Conservation (phyloP, 2,888 invertebrate species). For the Pheosia tremula region DNA sequence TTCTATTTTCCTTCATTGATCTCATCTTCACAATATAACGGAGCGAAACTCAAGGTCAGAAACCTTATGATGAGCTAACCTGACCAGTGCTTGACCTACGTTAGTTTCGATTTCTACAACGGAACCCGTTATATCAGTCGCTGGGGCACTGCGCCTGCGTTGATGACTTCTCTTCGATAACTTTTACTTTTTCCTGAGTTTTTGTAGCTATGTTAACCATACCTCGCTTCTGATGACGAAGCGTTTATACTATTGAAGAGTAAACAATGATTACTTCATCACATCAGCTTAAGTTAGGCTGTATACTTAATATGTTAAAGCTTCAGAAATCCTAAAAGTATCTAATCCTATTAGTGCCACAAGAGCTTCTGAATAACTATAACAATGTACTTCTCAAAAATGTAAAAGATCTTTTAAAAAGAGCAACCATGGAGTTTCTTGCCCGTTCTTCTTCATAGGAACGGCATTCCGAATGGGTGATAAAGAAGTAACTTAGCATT, state of each 20-base stretch:
- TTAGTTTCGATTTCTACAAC: conserved; percentile 59
- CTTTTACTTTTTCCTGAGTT: conserved; percentile 7
- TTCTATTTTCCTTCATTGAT: too few relatives aligned
- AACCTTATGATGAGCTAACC: conserved; percentile 36
- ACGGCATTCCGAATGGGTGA: too few relatives aligned
- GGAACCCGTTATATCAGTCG: conserved; percentile 33
- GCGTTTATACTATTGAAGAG: not conserved
- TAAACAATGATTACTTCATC: not conserved
- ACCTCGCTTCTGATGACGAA: not conserved
- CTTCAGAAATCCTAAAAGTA: too few relatives aligned
- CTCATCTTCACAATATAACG: too few relatives aligned
- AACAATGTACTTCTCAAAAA: too few relatives aligned
- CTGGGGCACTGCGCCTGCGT: conserved; percentile 2
- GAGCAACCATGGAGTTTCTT: too few relatives aligned
- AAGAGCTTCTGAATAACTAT: too few relatives aligned
- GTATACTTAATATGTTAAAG: too few relatives aligned
- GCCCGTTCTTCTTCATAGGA: too few relatives aligned
- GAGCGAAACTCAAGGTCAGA: conserved; percentile 29
- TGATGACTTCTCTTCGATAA: conserved; percentile 5
- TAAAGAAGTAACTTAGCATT: too few relatives aligned
- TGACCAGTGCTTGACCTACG: conserved; percentile 47
- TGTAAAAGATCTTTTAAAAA: too few relatives aligned
- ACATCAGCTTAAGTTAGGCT: not conserved
- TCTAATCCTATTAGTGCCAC: too few relatives aligned
- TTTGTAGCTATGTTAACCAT: not conserved